These are phyloP conservation scores for Oxyruncus cristatus DNA, from an alignment of 2,113 vertebrate species.

Conservation along the genomic window DNA sequence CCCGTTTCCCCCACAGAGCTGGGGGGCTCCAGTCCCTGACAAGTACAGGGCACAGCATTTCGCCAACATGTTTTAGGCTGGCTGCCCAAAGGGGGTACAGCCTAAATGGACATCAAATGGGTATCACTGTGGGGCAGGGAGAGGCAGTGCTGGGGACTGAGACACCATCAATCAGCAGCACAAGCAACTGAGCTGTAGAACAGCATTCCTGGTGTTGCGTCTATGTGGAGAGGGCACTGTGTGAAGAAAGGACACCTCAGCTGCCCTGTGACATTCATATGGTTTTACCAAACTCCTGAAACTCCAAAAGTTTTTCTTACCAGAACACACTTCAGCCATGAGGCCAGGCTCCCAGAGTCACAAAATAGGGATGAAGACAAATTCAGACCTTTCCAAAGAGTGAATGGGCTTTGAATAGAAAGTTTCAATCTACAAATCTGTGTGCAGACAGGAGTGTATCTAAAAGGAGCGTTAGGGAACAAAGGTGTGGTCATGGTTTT, in stretches of 20 bases:
- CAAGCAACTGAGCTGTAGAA: background rate
- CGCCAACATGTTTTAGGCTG: background rate
- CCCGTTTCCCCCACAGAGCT: background rate
- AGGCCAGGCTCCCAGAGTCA: background rate
- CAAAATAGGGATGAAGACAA: background rate
- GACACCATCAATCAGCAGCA: background rate
- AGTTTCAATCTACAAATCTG: background rate
- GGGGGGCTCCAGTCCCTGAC: background rate
- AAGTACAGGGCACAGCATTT: accelerated
- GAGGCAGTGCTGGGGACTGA: background rate
- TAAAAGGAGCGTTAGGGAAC: background rate
- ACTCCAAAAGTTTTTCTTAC: background rate
- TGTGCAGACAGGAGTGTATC: background rate
- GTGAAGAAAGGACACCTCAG: background rate
- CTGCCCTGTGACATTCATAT: background rate
- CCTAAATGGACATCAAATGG: background rate
- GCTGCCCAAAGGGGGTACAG: background rate
- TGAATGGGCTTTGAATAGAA: background rate
- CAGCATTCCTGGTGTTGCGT: background rate
- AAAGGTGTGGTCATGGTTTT: background rate
- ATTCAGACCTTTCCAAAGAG: background rate
- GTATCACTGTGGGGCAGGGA: background rate
- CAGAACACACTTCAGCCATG: background rate
- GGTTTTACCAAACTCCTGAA: background rate
- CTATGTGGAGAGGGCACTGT: background rate